Base-by-base conservation (phyloP, 2,113 vertebrate species). In the Poecile atricapillus region DNA sequence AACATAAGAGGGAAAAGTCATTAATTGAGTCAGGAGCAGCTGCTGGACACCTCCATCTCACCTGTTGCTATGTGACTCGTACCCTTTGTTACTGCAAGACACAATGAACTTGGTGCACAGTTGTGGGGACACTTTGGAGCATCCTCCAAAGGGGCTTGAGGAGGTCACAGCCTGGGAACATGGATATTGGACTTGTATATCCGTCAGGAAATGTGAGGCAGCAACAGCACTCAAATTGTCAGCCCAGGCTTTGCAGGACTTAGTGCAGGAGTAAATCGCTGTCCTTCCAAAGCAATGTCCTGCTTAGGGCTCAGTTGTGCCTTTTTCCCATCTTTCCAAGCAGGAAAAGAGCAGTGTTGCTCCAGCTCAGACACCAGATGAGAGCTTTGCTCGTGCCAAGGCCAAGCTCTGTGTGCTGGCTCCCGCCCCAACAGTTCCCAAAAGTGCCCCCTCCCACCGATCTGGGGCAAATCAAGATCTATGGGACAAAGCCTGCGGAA, bases 401-500 rank as follows among this genome's bases (percentile, higher is more conserved):
- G n/a, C 75, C 4, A 12, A 87, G 87, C 52, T 1, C 60, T 55
- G 41, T 5, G 5, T 60, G 33, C 62, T 14, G 19, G 28, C 58
- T 87, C 43, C 46, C 5, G 0, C 74, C 4, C 81, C 44, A 28
- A 6, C 37, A 81, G 73, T 60, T 8, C 7, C 70, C 28, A 2
- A 9, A 85, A 80, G 78, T 44, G 39, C 73, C 24, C 37, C 6
- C 37, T 85, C 85, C 83, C 44, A 24, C 24, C 7, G 0, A 15
- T 41, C 35, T 5, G 37, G 90, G 85, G 83, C 71, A 95, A 96
- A 97, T 97, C 53, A 96, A 96, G 92, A 97, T 93, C 52, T 95
- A 90, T 96, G 90, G 94, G 93, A 86, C 88, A 52, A 41, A 95
- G 88, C 53, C 68, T 78, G 78, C 2, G 5, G 93, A 93, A 95